These are phyloP conservation scores for Amniataba percoides DNA, from an alignment of 2,797 vertebrate species.

Conservation along the genomic window DNA sequence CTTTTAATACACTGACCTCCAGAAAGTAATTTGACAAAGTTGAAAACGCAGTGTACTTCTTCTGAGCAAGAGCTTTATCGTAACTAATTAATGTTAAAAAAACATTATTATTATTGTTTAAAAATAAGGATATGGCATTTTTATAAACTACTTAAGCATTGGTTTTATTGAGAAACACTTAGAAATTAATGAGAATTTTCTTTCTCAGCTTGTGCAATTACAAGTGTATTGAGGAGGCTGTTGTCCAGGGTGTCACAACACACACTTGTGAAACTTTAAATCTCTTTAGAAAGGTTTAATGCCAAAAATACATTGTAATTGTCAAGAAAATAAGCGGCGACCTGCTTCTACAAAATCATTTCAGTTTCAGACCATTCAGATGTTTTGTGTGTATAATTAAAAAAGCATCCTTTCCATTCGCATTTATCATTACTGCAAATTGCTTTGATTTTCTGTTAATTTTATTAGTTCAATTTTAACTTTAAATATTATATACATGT, in stretches of 20 bases:
- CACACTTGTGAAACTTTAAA: constrained; percentile 19
- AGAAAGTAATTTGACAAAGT: constrained; percentile 8
- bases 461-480: constrained; percentile 17
- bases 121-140: constrained; percentile 23
- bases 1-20: constrained; percentile 20
- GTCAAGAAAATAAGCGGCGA: not conserved
- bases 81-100: constrained; percentile 16
- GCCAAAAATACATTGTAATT: constrained; percentile 13
- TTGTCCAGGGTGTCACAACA: not conserved
- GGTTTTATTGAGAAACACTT: constrained; percentile 15
- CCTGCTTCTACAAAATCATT: not conserved
- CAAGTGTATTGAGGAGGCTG: constrained; percentile 10
- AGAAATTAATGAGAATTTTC: constrained; percentile 1
- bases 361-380: constrained; percentile 14
- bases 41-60: not conserved
- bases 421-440: not conserved
- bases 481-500: not conserved
- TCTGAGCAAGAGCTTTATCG: not conserved
- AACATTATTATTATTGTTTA: not conserved
- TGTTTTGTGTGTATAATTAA: constrained; percentile 18
- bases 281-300: not conserved
- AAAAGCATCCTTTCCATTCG: constrained; percentile 21
- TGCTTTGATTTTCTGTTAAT: not conserved
- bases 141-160: constrained; percentile 13
- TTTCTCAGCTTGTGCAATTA: constrained; percentile 17